A percentile compares a stretch with the other conserved stretches of the same genome.
Evolutionary conservation across 2,888 invertebrate species (phyloP).

Genomic region (Hofmannophila pseudospretella): DNA sequence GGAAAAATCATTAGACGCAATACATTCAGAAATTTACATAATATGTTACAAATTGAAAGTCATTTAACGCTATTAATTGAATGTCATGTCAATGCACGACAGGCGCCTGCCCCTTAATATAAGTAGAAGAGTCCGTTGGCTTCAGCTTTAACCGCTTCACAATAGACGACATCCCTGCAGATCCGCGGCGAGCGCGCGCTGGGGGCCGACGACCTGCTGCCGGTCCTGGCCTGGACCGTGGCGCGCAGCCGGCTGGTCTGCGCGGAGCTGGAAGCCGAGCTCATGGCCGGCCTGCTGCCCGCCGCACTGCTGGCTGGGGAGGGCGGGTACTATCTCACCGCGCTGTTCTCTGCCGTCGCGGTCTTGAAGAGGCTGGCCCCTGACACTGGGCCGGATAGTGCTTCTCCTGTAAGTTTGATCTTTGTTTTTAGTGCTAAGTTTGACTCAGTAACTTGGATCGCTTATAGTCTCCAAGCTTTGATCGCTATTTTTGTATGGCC

Average conservation of each 20-base stretch:
- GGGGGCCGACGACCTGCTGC: conserved; percentile 93
- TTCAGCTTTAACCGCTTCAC: too few species aligned
- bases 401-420: conserved; percentile 49
- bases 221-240: conserved; percentile 93
- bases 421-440: too few species aligned
- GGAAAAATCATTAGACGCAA: too few species aligned
- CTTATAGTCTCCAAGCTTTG: too few species aligned
- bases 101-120: too few species aligned
- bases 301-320: conserved; percentile 94
- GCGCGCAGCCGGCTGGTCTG: conserved; percentile 93
- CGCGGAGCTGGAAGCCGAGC: conserved; percentile 96
- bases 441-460: too few species aligned
- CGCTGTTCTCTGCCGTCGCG: conserved; percentile 94
- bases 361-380: conserved; percentile 85
- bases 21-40: too few species aligned
- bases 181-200: conserved; percentile 83
- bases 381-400: conserved; percentile 50
- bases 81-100: too few species aligned
- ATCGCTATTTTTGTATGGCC: too few species aligned
- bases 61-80: too few species aligned
- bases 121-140: too few species aligned
- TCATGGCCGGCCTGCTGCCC: conserved; percentile 96
- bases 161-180: conserved; percentile 41
- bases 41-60: too few species aligned
- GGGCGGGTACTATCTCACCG: conserved; percentile 96